A percentile compares a stretch with the other conserved stretches of the same genome.
Conservation (phyloP, 2,113 vertebrate genomes). For the Sebastes fasciatus region DNA sequence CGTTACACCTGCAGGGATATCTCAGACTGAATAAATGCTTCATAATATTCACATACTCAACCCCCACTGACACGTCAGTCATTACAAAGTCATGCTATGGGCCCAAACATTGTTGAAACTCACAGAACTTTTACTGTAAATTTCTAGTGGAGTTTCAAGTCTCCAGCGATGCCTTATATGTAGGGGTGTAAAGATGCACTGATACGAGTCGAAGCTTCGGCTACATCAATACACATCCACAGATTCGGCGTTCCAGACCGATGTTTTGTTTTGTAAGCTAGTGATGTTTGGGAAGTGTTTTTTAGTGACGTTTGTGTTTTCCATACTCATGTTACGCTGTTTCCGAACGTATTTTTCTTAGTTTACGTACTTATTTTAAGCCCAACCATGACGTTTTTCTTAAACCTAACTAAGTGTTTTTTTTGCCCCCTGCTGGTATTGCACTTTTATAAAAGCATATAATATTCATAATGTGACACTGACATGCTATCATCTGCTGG, state of each 20-base stretch:
- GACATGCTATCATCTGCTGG: too few species aligned
- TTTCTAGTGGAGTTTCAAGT: neutral
- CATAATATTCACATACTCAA: neutral
- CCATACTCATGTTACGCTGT: too few species aligned
- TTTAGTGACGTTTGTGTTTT: too few species aligned
- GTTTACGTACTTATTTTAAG: too few species aligned
- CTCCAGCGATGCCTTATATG: neutral
- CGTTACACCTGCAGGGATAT: neutral
- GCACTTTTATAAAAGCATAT: too few species aligned
- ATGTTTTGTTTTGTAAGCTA: too few species aligned
- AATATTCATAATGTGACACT: too few species aligned
- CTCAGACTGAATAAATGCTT: neutral
- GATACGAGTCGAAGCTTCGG: neutral
- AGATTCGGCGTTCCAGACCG: neutral
- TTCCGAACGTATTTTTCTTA: too few species aligned
- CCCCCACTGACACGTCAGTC: neutral
- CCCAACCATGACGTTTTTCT: too few species aligned
- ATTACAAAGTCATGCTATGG: neutral
- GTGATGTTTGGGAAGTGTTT: too few species aligned
- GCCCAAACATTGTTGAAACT: neutral
- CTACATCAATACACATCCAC: neutral
- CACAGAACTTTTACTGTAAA: neutral
- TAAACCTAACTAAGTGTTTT: too few species aligned
- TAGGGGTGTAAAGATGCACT: neutral
- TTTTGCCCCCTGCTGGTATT: too few species aligned